Evolutionary conservation across 2,113 vertebrate species (phyloP).

Genomic region (Noturus placidus): DNA sequence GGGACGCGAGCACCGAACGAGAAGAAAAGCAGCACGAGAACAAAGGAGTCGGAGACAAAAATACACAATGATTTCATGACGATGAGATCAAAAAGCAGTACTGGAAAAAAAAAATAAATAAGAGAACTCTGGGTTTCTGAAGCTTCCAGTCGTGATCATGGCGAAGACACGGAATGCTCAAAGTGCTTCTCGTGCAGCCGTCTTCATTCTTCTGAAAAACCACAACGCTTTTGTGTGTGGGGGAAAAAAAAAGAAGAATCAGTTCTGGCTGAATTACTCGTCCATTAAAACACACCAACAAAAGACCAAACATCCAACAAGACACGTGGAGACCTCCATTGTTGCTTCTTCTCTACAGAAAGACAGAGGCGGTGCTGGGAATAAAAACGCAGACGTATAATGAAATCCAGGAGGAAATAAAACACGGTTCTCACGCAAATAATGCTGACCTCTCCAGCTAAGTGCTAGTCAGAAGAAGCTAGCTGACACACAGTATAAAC

Average conservation of each 20-base stretch:
- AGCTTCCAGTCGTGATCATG: not conserved
- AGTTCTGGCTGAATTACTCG: not conserved
- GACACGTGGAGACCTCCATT: not conserved
- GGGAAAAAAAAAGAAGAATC: not conserved
- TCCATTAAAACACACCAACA: slow-evolving; percentile 35
- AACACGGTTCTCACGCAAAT: not conserved
- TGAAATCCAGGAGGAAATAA: not conserved
- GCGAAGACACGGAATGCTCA: not conserved
- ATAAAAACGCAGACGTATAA: not conserved
- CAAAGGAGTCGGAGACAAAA: not conserved
- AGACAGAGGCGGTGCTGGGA: not conserved
- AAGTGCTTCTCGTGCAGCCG: not conserved
- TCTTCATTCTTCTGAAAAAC: not conserved
- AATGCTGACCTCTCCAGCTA: not conserved
- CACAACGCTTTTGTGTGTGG: not conserved
- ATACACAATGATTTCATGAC: not conserved
- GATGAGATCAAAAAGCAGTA: not conserved
- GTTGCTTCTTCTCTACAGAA: not conserved
- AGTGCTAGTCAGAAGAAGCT: not conserved
- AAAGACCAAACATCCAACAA: not conserved
- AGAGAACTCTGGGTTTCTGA: too few relatives aligned
- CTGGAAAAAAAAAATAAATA: not conserved
- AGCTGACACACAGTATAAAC: not conserved
- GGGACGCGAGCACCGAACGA: not conserved
- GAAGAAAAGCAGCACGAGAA: not conserved